A percentile compares a stretch with the other conserved stretches of the same genome.
phyloP scores from a whole-genome alignment of 2,113 vertebrate species.

The Campylomormyrus numenius region DNA sequence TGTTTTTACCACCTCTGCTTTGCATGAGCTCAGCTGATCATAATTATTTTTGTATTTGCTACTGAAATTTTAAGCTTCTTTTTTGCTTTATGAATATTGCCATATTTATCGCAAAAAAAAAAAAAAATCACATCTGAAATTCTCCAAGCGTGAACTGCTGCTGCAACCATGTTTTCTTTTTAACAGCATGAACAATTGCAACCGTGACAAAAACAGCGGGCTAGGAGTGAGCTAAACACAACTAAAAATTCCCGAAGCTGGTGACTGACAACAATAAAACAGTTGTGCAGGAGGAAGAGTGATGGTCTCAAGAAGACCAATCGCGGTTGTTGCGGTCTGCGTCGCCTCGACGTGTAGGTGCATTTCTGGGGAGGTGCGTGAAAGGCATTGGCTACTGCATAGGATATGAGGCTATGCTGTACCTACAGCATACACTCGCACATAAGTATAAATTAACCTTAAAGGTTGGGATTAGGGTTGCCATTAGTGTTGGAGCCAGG shows the following conservation, averaged over 20 bases:
- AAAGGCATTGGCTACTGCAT: background rate
- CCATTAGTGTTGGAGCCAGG: background rate
- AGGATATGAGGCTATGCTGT: background rate
- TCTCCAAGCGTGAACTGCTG: background rate
- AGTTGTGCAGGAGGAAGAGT: background rate
- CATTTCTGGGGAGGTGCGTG: background rate
- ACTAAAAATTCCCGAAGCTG: background rate
- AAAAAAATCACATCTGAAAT: background rate
- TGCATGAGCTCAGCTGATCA: background rate
- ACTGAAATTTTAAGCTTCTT: background rate
- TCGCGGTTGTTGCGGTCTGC: background rate
- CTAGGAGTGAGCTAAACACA: background rate
- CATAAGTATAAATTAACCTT: background rate
- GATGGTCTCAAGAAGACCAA: background rate
- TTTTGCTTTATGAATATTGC: background rate
- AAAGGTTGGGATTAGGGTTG: background rate
- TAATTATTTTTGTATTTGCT: background rate
- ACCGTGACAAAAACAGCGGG: background rate
- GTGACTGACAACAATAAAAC: background rate
- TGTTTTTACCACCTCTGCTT: background rate
- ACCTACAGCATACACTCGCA: background rate
- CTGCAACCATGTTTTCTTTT: too few relatives aligned
- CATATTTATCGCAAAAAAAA: background rate
- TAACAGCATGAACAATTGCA: background rate
- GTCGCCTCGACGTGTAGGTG: background rate